Evolutionary conservation across 2,797 vertebrate species (phyloP).

Genomic region (Morus bassanus): DNA sequence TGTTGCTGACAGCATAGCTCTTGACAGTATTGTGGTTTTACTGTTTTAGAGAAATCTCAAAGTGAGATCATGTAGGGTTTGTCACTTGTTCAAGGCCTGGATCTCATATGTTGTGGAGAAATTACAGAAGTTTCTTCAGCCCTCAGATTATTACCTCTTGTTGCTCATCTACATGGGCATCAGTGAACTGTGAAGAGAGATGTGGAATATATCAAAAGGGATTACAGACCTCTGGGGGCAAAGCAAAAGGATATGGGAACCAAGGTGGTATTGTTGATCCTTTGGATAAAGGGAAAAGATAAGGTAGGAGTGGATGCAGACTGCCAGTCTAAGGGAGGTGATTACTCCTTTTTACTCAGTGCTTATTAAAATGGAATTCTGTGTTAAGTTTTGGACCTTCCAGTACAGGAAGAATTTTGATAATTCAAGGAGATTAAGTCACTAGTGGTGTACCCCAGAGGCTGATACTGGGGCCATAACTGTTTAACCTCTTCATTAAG

Average conservation of each 20-base stretch:
- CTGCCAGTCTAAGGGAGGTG: not conserved
- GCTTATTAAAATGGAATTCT: not conserved
- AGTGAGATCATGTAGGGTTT: not conserved
- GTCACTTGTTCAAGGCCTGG: not conserved
- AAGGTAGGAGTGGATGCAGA: not conserved
- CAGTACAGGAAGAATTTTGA: not conserved
- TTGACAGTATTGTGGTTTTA: not conserved
- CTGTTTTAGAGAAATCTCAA: not conserved
- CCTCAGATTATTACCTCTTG: not conserved
- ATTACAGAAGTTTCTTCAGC: not conserved
- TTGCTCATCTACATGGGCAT: not conserved
- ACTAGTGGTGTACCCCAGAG: not conserved
- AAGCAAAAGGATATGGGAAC: not conserved
- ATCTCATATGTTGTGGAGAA: not conserved
- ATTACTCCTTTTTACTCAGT: not conserved
- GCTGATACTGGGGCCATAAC: not conserved
- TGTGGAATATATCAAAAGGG: not conserved
- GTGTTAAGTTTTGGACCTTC: not conserved
- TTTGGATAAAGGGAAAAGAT: not conserved
- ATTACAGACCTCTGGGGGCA: not conserved
- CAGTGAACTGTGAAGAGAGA: not conserved
- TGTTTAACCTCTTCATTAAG: not conserved
- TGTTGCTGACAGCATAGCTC: not conserved
- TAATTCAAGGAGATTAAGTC: not conserved
- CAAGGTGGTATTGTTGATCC: not conserved